Conservation (phyloP, 92 coral and sea anemone species). For the Galaxea fascicularis region DNA sequence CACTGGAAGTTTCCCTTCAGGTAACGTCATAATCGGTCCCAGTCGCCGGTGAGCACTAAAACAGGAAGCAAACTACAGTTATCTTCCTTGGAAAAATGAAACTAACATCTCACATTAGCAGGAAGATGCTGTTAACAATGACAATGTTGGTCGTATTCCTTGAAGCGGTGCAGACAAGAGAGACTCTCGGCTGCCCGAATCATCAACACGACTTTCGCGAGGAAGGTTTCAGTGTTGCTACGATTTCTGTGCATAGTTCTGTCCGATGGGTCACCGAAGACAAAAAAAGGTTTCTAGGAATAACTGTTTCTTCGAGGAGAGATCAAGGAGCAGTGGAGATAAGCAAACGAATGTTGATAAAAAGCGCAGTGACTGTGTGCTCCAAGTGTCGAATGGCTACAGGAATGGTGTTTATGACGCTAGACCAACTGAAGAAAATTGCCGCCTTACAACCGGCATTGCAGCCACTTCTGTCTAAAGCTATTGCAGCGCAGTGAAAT, state of each 20-base stretch:
- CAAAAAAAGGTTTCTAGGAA: slow-evolving; percentile 65
- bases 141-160: neutral
- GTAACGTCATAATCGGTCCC: neutral
- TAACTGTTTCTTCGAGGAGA: slow-evolving; percentile 61
- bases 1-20: neutral
- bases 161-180: neutral
- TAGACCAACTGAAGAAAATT: slow-evolving; percentile 60
- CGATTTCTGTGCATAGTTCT: slow-evolving; percentile 70
- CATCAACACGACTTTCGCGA: slow-evolving; percentile 73
- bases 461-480: slow-evolving; percentile 58
- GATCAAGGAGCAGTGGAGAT: slow-evolving; percentile 51
- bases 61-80: neutral
- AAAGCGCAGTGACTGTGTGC: slow-evolving; percentile 74
- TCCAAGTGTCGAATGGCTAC: slow-evolving; percentile 80
- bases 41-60: neutral
- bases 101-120: neutral
- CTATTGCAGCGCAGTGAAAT: slow-evolving; percentile 30
- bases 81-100: neutral
- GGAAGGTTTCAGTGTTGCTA: slow-evolving; percentile 72
- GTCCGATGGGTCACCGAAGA: slow-evolving; percentile 61
- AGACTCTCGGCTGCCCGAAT: neutral
- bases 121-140: no score
- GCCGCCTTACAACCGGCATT: slow-evolving; percentile 57
- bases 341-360: slow-evolving; percentile 48
- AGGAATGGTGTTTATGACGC: slow-evolving; percentile 76